Evolutionary conservation across 2,113 vertebrate genomes (phyloP).

Genomic region (Albula glossodonta): DNA sequence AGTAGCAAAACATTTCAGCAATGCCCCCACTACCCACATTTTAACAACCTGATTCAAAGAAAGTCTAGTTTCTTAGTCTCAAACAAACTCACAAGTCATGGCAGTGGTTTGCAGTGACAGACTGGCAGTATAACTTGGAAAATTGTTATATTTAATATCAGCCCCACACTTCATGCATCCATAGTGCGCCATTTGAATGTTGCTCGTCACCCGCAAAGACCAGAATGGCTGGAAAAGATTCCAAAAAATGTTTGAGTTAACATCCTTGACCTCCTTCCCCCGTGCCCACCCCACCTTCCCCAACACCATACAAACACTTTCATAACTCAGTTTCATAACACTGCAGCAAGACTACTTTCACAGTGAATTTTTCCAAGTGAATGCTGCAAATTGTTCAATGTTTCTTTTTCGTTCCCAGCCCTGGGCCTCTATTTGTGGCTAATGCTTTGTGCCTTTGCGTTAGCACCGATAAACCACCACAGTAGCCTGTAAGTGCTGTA

Average conservation of each 20-base stretch:
- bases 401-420: not conserved
- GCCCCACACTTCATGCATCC: not conserved
- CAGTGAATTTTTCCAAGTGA: not conserved
- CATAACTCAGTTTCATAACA: too few species aligned
- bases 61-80: not conserved
- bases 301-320: too few species aligned
- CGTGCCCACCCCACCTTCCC: too few species aligned
- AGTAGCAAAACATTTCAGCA: constrained; percentile 8
- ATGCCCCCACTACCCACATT: not conserved
- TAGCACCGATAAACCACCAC: not conserved
- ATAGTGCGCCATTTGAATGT: not conserved
- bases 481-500: not conserved
- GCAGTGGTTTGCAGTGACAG: not conserved
- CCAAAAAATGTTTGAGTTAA: not conserved
- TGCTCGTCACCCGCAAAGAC: not conserved
- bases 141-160: too few species aligned
- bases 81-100: not conserved
- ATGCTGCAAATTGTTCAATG: not conserved
- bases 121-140: too few species aligned
- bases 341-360: not conserved
- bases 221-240: not conserved
- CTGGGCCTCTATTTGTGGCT: not conserved
- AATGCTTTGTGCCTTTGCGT: not conserved
- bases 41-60: not conserved
- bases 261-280: not conserved